phyloP scores from a whole-genome alignment of 2,113 vertebrate genomes.

The Nettapus auritus region DNA sequence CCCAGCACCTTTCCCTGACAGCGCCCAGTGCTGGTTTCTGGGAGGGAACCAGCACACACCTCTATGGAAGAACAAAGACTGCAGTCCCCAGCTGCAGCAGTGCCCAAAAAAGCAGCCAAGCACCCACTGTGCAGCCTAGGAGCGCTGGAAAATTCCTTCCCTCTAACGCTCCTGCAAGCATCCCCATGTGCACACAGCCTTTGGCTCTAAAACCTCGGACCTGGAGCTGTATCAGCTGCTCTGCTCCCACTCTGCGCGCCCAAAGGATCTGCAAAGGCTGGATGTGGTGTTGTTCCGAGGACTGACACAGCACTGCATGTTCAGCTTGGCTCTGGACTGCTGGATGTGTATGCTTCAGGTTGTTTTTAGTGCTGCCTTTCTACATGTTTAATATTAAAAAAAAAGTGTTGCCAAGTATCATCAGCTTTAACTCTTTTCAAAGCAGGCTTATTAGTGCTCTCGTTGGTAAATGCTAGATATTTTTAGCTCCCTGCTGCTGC shows the following conservation, averaged over 20 bases:
- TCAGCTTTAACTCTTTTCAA: constrained; percentile 45
- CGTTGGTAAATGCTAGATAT: constrained; percentile 56
- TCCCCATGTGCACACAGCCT: constrained; percentile 15
- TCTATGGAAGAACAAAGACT: neutral
- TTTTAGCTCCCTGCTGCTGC: constrained; percentile 53
- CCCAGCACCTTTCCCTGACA: neutral
- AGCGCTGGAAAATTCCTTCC: constrained; percentile 56
- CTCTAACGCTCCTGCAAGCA: constrained; percentile 29
- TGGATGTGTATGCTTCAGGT: neutral
- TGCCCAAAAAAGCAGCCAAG: neutral
- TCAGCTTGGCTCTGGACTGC: neutral
- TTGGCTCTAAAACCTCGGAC: constrained; percentile 43
- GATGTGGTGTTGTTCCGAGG: constrained; percentile 3
- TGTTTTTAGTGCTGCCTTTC: neutral
- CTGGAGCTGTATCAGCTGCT: constrained; percentile 40
- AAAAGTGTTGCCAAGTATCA: constrained; percentile 30
- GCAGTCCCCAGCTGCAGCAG: neutral
- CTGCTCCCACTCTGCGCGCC: neutral
- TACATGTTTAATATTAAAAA: neutral
- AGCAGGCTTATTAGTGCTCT: constrained; percentile 26
- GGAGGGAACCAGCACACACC: neutral
- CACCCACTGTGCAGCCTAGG: neutral
- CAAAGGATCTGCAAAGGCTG: constrained; percentile 10
- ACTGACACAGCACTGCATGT: neutral
- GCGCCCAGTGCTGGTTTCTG: neutral